Conservation (phyloP, 2,888 invertebrate genomes). For the Mythimna pallens region DNA sequence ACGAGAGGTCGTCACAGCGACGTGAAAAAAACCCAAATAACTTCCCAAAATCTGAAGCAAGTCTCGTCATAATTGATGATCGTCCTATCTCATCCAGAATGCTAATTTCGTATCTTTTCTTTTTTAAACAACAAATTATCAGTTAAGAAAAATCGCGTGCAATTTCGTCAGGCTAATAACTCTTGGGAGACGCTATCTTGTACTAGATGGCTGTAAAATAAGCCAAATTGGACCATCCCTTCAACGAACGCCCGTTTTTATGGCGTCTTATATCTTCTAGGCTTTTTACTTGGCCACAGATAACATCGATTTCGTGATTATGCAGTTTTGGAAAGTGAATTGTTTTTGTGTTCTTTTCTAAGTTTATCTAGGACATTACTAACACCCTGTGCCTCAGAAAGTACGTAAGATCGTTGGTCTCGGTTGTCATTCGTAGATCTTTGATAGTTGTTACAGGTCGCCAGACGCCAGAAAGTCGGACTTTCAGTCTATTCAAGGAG, state of each 20-base stretch:
- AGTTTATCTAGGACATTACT: no score
- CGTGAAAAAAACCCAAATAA: not conserved
- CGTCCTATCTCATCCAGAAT: slow-evolving; percentile 45
- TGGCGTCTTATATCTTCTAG: slow-evolving; percentile 78
- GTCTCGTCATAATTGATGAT: slow-evolving; percentile 55
- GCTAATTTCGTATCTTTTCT: slow-evolving; percentile 61
- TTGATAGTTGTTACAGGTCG: no score
- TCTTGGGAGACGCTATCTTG: slow-evolving; percentile 78
- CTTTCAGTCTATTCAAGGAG: no score
- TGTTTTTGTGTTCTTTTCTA: not conserved
- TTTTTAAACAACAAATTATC: slow-evolving; percentile 72
- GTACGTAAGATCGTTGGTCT: no score
- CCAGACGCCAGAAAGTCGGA: no score
- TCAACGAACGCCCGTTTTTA: slow-evolving; percentile 77
- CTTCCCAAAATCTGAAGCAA: slow-evolving; percentile 18
- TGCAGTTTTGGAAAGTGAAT: slow-evolving; percentile 35
- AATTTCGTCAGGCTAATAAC: slow-evolving; percentile 84
- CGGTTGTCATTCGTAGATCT: no score
- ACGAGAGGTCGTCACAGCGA: not conserved
- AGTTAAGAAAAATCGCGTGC: slow-evolving; percentile 79
- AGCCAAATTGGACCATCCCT: slow-evolving; percentile 85
- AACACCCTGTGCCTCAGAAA: no score
- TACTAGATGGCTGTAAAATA: slow-evolving; percentile 85
- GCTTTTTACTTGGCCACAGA: slow-evolving; percentile 72
- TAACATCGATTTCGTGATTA: slow-evolving; percentile 70